Percentiles rank a stretch among this genome's conserved stretches.
Conservation (phyloP, 2,888 invertebrate genomes). For the Cynaeus angustus region DNA sequence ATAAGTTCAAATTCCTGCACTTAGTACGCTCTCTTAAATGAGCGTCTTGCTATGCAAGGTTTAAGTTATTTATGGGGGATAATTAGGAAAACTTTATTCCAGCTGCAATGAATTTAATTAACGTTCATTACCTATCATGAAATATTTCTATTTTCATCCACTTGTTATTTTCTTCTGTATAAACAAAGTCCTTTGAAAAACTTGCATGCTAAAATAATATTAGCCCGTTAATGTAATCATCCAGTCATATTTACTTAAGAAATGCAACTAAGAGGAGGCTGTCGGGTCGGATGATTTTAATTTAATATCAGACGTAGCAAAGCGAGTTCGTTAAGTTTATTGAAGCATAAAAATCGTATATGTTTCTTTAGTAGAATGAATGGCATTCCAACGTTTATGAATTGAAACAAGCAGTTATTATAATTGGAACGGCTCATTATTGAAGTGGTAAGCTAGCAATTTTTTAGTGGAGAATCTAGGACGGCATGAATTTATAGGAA, state of each 20-base stretch:
- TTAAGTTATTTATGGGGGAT: neutral
- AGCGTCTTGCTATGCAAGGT: neutral
- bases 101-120: too few species aligned
- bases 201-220: neutral
- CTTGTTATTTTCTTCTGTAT: too few species aligned
- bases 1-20: neutral
- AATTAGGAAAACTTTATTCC: too few species aligned
- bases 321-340: constrained; percentile 35
- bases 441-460: too few species aligned
- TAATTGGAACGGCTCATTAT: too few species aligned
- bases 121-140: too few species aligned
- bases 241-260: constrained; percentile 37
- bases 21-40: too few species aligned
- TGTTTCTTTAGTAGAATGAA: constrained; percentile 15
- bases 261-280: constrained; percentile 15
- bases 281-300: constrained; percentile 39
- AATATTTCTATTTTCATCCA: too few species aligned
- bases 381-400: constrained; percentile 23
- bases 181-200: neutral
- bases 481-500: neutral
- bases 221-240: constrained; percentile 3
- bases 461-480: too few species aligned
- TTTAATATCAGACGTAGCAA: constrained; percentile 40
- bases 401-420: constrained; percentile 2
- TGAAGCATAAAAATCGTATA: constrained; percentile 36